Conservation (phyloP, 37 sponge, comb jelly and placozoan species). For the Halichondria panicea region DNA sequence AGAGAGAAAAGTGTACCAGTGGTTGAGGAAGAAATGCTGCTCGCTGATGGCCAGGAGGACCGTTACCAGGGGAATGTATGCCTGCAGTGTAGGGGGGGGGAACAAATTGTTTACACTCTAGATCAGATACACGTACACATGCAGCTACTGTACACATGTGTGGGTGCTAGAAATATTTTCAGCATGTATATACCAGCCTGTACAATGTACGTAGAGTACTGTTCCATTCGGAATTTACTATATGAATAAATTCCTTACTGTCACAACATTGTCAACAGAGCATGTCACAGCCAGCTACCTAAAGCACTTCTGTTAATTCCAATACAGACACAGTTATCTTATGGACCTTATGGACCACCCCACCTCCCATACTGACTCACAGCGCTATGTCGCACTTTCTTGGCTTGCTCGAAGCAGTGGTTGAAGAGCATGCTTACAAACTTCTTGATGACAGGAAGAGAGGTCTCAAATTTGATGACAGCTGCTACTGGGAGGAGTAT, state of each 20-base stretch:
- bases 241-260: not conserved
- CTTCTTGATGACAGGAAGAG: slow-evolving; percentile 87
- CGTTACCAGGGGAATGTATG: slow-evolving; percentile 89
- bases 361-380: slow-evolving; percentile 52
- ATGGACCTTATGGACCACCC: too few relatives aligned
- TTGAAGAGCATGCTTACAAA: slow-evolving; percentile 86
- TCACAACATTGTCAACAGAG: too few relatives aligned
- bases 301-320: not conserved
- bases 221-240: not conserved
- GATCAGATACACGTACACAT: too few relatives aligned
- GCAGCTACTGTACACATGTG: too few relatives aligned
- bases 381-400: slow-evolving; percentile 54
- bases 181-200: too few relatives aligned
- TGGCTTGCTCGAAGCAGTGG: slow-evolving; percentile 77
- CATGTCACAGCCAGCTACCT: too few relatives aligned
- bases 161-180: too few relatives aligned
- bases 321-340: not conserved
- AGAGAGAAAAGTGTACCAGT: slow-evolving; percentile 86
- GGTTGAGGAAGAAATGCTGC: slow-evolving; percentile 85
- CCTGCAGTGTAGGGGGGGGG: slow-evolving; percentile 32
- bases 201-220: too few relatives aligned
- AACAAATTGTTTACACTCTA: too few relatives aligned
- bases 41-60: slow-evolving; percentile 89
- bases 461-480: slow-evolving; percentile 85
- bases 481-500: slow-evolving; percentile 88